A percentile compares a stretch with the other conserved stretches of the same genome.
phyloP scores from a whole-genome alignment of 2,797 vertebrate species.

The Potorous gilbertii region DNA sequence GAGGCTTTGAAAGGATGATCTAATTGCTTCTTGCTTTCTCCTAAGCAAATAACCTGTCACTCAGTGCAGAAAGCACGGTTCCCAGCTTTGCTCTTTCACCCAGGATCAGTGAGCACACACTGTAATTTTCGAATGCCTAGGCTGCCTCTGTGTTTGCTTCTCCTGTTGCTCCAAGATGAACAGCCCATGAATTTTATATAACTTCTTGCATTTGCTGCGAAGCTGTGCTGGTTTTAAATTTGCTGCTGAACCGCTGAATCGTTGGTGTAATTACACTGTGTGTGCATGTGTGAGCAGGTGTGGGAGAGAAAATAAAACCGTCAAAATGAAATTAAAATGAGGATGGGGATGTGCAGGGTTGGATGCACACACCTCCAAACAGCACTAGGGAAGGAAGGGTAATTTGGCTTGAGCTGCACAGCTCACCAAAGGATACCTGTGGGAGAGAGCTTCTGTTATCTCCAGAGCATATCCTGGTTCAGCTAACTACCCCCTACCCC shows the following conservation, averaged over 20 bases:
- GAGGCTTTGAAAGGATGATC: not conserved
- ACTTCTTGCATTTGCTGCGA: fast-evolving
- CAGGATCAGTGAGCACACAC: fast-evolving
- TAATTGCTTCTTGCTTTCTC: not conserved
- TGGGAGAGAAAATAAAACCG: slow-evolving; percentile 7
- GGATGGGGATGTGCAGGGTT: not conserved
- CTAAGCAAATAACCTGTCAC: not conserved
- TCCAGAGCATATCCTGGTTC: not conserved
- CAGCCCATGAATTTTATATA: fast-evolving
- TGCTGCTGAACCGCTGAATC: fast-evolving
- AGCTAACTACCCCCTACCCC: not conserved
- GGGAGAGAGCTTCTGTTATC: not conserved
- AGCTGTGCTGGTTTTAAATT: fast-evolving
- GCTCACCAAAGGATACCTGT: not conserved
- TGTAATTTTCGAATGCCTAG: fast-evolving
- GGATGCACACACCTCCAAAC: not conserved
- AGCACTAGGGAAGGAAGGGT: not conserved
- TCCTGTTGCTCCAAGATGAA: not conserved
- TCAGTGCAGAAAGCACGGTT: not conserved
- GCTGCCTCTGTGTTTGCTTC: not conserved
- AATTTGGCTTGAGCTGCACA: not conserved
- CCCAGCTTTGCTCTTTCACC: fast-evolving
- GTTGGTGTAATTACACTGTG: slow-evolving; percentile 3
- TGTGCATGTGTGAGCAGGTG: slow-evolving; percentile 3
- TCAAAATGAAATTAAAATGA: slow-evolving; percentile 9